A percentile compares a stretch with the other conserved stretches of the same genome.
Evolutionary conservation across 2,113 vertebrate genomes (phyloP).

Genomic region (Marcusenius ussheri): DNA sequence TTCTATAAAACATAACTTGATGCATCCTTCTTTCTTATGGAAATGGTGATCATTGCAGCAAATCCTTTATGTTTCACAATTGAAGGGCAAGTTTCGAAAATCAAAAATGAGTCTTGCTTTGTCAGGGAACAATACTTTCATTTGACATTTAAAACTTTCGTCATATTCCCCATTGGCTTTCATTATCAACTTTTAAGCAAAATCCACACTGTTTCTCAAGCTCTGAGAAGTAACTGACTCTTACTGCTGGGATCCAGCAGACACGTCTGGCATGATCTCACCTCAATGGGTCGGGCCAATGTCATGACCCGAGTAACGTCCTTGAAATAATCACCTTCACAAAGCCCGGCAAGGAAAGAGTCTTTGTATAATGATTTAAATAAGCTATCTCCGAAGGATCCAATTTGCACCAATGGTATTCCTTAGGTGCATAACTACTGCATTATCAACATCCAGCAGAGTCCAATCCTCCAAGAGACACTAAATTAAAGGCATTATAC

Average conservation of each 20-base stretch:
- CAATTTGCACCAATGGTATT: not conserved
- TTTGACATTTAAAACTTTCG: not conserved
- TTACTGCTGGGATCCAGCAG: not conserved
- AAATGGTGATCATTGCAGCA: not conserved
- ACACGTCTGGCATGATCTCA: not conserved
- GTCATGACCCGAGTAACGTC: not conserved
- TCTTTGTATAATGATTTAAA: not conserved
- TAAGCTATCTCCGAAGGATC: not conserved
- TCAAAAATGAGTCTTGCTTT: not conserved
- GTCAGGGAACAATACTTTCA: not conserved
- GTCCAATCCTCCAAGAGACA: not conserved
- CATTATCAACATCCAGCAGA: not conserved
- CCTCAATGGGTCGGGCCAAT: not conserved
- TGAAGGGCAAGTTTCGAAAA: not conserved
- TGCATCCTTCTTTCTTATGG: not conserved
- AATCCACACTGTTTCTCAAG: not conserved
- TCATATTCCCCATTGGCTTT: not conserved
- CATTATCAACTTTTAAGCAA: not conserved
- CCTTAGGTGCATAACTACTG: not conserved
- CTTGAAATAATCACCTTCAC: not conserved
- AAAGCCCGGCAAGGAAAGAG: not conserved
- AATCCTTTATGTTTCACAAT: not conserved
- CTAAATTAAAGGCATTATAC: constrained; percentile 4
- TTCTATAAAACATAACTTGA: not conserved
- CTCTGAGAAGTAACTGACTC: not conserved